These are phyloP conservation scores for Odontocerum albicorne DNA, from an alignment of 2,888 invertebrate genomes.

Conservation along the genomic window DNA sequence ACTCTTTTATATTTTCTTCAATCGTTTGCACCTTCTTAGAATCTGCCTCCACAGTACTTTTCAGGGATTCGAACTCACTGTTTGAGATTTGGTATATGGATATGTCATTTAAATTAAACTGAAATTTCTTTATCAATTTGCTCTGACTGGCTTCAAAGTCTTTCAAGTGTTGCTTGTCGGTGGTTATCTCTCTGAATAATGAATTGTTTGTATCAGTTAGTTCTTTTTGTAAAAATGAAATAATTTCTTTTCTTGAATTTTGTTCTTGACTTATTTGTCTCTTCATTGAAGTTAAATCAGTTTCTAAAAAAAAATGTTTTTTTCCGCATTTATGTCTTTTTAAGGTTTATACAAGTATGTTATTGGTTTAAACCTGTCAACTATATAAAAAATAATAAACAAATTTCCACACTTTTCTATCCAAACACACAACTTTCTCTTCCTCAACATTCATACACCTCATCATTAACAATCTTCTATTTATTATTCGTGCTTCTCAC, in stretches of 20 bases:
- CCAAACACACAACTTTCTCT: too few relatives aligned
- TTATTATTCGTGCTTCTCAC: too few relatives aligned
- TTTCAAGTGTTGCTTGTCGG: constrained; percentile 47
- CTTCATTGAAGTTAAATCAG: too few relatives aligned
- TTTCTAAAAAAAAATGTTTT: too few relatives aligned
- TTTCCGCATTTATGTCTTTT: too few relatives aligned
- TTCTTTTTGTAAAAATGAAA: constrained; percentile 38
- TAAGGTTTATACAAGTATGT: too few relatives aligned
- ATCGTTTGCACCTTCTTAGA: constrained; percentile 56
- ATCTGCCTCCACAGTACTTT: constrained; percentile 53
- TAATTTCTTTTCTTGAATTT: constrained; percentile 33
- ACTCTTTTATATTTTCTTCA: constrained; percentile 45
- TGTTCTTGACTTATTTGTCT: constrained; percentile 34
- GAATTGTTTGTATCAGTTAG: constrained; percentile 44
- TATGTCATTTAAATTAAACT: constrained; percentile 45
- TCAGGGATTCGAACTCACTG: constrained; percentile 54
- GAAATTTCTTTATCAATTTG: constrained; percentile 39
- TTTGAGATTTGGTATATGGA: constrained; percentile 51
- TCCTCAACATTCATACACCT: too few relatives aligned
- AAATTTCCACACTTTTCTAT: too few relatives aligned
- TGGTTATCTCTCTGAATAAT: constrained; percentile 45
- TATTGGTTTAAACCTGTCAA: too few relatives aligned
- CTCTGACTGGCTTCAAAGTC: constrained; percentile 40
- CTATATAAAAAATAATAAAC: too few relatives aligned
- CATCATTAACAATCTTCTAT: too few relatives aligned